A percentile compares a stretch with the other conserved stretches of the same genome.
phyloP scores from a whole-genome alignment of 2,888 invertebrate species.

The Protophormia terraenovae region DNA sequence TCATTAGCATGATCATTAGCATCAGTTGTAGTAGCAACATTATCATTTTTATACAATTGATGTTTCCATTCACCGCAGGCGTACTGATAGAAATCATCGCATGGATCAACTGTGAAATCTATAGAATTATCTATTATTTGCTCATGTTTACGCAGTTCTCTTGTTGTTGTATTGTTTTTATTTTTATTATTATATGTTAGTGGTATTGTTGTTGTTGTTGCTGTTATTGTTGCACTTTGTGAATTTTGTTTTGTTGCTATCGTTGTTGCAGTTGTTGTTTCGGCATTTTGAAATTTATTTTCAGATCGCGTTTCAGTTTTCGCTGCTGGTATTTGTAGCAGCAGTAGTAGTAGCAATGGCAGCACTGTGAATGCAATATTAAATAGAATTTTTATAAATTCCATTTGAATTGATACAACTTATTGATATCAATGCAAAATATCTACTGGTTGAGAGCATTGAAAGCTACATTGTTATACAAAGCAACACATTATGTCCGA shows the following conservation, averaged over 20 bases:
- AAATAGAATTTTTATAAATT: slow-evolving; percentile 65
- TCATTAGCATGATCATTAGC: background rate
- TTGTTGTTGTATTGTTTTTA: slow-evolving; percentile 42
- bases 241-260: background rate
- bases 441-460: slow-evolving; percentile 65
- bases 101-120: slow-evolving; percentile 63
- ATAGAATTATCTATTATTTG: slow-evolving; percentile 64
- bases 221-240: background rate
- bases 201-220: background rate
- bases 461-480: slow-evolving; percentile 65
- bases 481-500: slow-evolving; percentile 62
- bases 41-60: slow-evolving; percentile 18
- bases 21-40: background rate
- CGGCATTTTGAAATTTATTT: slow-evolving; percentile 39
- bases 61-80: slow-evolving; percentile 63
- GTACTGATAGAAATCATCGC: slow-evolving; percentile 66
- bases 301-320: slow-evolving; percentile 38
- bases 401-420: slow-evolving; percentile 67
- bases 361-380: slow-evolving; percentile 64
- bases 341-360: slow-evolving; percentile 55
- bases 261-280: slow-evolving; percentile 45
- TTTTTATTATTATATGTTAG: slow-evolving; percentile 39
- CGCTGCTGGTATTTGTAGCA: slow-evolving; percentile 56
- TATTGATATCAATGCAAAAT: slow-evolving; percentile 65
- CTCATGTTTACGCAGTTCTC: slow-evolving; percentile 55